Conservation (phyloP, 2,113 vertebrate genomes). For the Psophia crepitans region DNA sequence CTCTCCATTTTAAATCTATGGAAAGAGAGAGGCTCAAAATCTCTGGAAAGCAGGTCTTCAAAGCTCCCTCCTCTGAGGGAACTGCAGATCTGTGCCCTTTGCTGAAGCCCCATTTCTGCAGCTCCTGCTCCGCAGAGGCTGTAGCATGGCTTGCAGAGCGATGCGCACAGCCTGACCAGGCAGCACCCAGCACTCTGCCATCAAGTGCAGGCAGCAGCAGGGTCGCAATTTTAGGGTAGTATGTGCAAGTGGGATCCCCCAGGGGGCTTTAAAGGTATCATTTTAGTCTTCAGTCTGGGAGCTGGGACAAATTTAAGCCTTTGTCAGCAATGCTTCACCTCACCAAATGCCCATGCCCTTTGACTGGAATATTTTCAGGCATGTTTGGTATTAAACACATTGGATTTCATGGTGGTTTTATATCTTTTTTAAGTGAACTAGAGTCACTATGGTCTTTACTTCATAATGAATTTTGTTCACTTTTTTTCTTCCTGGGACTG, state of each 20-base stretch:
- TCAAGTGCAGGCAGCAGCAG: neutral
- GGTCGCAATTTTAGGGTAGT: neutral
- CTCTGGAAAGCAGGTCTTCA: neutral
- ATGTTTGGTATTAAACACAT: neutral
- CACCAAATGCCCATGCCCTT: neutral
- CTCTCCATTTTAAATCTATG: neutral
- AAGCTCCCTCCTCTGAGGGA: neutral
- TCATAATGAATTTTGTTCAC: neutral
- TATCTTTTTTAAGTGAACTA: neutral
- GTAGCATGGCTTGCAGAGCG: accelerated
- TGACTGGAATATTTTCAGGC: neutral
- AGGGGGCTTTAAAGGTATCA: neutral
- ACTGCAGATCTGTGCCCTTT: neutral
- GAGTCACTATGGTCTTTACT: neutral
- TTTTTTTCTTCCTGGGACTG: neutral
- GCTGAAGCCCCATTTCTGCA: accelerated
- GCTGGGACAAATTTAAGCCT: neutral
- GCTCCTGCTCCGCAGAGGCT: accelerated
- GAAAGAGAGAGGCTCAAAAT: neutral
- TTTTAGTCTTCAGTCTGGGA: neutral
- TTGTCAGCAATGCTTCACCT: neutral
- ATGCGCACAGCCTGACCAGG: neutral
- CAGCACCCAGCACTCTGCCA: accelerated
- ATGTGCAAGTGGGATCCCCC: neutral
- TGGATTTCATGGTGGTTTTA: neutral